Percentiles rank a stretch among this genome's conserved stretches.
phyloP scores from a whole-genome alignment of 2,797 vertebrate species.

The Muscicapa comitata region DNA sequence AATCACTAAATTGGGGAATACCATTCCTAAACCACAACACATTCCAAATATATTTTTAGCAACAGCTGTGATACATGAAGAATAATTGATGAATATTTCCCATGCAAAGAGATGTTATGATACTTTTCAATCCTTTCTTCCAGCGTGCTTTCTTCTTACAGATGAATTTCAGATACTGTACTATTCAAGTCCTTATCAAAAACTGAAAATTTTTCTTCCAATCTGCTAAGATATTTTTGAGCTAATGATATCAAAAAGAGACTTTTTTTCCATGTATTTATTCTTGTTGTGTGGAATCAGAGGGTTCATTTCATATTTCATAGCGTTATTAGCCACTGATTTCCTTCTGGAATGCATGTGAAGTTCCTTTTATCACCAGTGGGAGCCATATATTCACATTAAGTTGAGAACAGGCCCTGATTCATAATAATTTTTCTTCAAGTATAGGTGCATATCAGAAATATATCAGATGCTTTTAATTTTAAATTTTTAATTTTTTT shows the following conservation, averaged over 20 bases:
- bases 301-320: background rate
- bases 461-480: background rate
- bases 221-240: background rate
- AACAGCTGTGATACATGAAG: background rate
- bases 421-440: background rate
- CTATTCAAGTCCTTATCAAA: background rate
- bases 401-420: background rate
- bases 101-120: background rate
- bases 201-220: background rate
- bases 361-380: background rate
- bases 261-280: background rate
- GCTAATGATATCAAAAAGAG: background rate
- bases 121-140: background rate
- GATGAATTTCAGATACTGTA: background rate
- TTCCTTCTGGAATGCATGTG: background rate
- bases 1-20: background rate
- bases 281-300: background rate
- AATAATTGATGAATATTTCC: background rate
- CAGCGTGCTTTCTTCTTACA: rapidly evolving
- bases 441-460: background rate
- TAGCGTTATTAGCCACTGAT: background rate
- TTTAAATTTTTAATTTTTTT: background rate
- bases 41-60: background rate
- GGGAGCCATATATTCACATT: background rate
- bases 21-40: background rate